phyloP scores from a whole-genome alignment of 2,888 invertebrate genomes.

The Megalurothrips usitatus region DNA sequence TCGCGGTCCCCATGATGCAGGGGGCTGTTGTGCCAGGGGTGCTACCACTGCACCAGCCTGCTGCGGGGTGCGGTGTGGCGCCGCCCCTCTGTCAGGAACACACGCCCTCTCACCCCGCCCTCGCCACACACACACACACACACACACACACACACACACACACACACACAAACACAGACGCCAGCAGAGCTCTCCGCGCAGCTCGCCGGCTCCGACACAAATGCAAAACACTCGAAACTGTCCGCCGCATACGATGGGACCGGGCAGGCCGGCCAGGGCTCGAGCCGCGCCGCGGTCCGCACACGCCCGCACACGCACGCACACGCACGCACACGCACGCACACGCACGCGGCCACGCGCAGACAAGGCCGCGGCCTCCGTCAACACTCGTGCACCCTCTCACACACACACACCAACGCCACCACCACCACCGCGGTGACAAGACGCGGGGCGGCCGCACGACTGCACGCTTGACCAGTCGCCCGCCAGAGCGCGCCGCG shows the following conservation, averaged over 20 bases:
- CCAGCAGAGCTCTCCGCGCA: background rate
- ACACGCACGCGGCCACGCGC: background rate
- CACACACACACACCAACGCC: background rate
- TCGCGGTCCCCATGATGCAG: background rate
- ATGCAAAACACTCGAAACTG: too few species aligned
- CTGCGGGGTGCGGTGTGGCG: background rate
- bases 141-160: background rate
- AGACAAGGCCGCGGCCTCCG: background rate
- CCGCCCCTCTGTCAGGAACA: background rate
- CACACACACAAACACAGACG: background rate
- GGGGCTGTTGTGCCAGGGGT: background rate
- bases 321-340: background rate
- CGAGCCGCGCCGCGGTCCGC: background rate
- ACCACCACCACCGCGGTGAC: too few species aligned
- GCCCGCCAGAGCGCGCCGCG: conserved; percentile 9
- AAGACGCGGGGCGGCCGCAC: background rate
- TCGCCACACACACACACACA: background rate
- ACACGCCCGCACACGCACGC: background rate
- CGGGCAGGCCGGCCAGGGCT: background rate
- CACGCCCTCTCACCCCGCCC: background rate
- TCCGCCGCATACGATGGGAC: background rate
- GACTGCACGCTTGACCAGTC: background rate
- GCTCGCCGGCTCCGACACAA: too few species aligned
- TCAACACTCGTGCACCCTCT: background rate
- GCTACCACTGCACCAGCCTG: background rate